phyloP scores from a whole-genome alignment of 2,797 vertebrate species.

The Discoglossus pictus region DNA sequence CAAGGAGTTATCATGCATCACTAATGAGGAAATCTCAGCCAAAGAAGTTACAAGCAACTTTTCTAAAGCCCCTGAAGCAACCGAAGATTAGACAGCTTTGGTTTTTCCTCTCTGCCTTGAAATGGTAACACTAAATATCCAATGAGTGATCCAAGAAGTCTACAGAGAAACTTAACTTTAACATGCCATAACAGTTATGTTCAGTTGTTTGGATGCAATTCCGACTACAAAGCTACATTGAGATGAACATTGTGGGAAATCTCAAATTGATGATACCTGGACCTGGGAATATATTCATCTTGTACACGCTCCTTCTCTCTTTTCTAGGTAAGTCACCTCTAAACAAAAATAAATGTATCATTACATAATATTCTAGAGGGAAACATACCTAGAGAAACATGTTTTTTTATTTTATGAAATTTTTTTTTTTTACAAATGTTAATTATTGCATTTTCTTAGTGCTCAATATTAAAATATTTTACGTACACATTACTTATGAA shows the following conservation, averaged over 20 bases:
- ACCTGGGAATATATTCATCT: conserved; percentile 79
- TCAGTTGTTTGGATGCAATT: conserved; percentile 61
- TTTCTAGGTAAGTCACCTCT: conserved; percentile 89
- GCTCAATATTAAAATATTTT: too few relatives aligned
- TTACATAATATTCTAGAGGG: too few relatives aligned
- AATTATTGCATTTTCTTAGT: too few relatives aligned
- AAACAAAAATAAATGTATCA: too few relatives aligned
- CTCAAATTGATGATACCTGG: conserved; percentile 87
- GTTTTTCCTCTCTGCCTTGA: conserved; percentile 43
- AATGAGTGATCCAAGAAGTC: conserved; percentile 51
- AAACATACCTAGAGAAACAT: too few relatives aligned
- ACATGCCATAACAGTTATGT: conserved; percentile 80
- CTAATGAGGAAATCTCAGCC: conserved; percentile 69
- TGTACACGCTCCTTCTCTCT: conserved; percentile 79
- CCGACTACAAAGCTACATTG: conserved; percentile 75
- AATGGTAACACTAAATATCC: conserved; percentile 44
- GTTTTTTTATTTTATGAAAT: neutral
- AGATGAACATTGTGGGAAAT: conserved; percentile 92
- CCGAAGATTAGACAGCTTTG: conserved; percentile 51
- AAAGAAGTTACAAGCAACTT: conserved; percentile 50
- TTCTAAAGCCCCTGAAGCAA: conserved; percentile 62
- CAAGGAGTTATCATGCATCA: conserved; percentile 67
- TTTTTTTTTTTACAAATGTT: neutral
- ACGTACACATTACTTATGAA: too few relatives aligned
- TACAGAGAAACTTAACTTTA: conserved; percentile 59